Base-by-base conservation (phyloP, 2,888 invertebrate species). In the Anticlea derivata region DNA sequence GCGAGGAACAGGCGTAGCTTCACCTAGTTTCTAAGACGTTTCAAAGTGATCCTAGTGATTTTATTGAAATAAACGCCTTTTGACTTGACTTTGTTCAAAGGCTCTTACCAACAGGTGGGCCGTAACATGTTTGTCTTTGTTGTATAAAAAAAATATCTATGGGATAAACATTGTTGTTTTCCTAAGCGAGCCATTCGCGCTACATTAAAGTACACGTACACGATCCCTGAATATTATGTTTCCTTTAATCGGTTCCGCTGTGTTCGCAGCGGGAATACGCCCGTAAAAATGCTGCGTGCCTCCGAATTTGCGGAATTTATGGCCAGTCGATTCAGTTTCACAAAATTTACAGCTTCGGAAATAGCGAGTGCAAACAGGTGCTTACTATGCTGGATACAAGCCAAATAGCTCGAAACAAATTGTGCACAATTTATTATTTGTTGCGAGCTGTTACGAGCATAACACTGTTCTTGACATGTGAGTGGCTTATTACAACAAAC, bases 261-360 rank as follows among this genome's bases (percentile, higher is more conserved):
- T 17, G 17, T 17, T 17, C 17, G 17, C 17, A 41, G 33, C 34
- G 38, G 27, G 23, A 43, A 17, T 41, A 20, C 26, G 27, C 8
- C 40, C 22, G 49, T 61, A 61, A 58, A 58, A 60, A 29, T 31
- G 34, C 47, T 54, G 53, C 46, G 53, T 50, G 58, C 43, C 44
- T 44, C 40, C 44, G 58, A 43, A 26, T 20, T 39, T 7, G 26
- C 8, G 30, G 12, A 50, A 61, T 61, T 61, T 56, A 61, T 56
- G 12, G 43, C 4, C 2, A 39, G 24, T 12, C 40, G 27, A 53
- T 58, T 54, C 47, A 49, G 50, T 58, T 52, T 53, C 43, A 38
- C 34, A 27, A 47, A 60, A 58, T 60, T 53, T 58, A 60, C 46
- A 40, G 50, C 43, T 30, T 23, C 20, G 10, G 46, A 31, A 52